Evolutionary conservation across 2,113 vertebrate species (phyloP).

Genomic region (Cynocephalus volans): DNA sequence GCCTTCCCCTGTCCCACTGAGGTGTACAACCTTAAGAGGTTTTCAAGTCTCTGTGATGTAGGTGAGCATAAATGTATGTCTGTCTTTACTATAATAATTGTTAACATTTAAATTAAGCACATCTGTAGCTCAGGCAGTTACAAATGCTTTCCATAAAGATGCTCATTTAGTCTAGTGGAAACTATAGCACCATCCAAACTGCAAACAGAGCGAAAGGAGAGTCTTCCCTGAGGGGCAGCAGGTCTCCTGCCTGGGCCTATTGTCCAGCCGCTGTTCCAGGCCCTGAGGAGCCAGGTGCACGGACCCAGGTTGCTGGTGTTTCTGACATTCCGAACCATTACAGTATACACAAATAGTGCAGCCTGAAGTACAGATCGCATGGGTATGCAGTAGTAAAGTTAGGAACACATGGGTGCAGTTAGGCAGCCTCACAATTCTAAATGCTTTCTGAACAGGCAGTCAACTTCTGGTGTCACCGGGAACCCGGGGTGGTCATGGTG

Average conservation of each 20-base stretch:
- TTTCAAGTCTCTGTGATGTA: neutral
- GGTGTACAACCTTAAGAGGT: accelerated
- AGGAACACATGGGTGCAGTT: accelerated
- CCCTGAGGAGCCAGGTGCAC: accelerated
- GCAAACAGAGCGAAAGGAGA: neutral
- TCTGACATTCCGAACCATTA: neutral
- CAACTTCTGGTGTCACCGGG: neutral
- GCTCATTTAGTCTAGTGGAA: neutral
- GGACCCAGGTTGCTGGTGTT: neutral
- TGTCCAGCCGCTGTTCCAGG: neutral
- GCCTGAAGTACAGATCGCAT: neutral
- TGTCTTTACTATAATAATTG: neutral
- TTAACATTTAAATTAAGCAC: neutral
- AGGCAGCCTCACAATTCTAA: too few relatives aligned
- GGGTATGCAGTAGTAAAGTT: neutral
- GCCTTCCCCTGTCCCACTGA: neutral
- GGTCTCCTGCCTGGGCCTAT: neutral
- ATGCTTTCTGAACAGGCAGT: neutral
- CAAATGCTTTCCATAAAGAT: neutral
- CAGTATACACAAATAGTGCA: accelerated
- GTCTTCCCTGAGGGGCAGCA: neutral
- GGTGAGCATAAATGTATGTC: neutral
- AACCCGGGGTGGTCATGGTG: accelerated
- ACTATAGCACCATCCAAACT: neutral
- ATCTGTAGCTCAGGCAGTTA: neutral